These are phyloP conservation scores for Cheilosia soror DNA, from an alignment of 2,888 invertebrate species.

Conservation along the genomic window DNA sequence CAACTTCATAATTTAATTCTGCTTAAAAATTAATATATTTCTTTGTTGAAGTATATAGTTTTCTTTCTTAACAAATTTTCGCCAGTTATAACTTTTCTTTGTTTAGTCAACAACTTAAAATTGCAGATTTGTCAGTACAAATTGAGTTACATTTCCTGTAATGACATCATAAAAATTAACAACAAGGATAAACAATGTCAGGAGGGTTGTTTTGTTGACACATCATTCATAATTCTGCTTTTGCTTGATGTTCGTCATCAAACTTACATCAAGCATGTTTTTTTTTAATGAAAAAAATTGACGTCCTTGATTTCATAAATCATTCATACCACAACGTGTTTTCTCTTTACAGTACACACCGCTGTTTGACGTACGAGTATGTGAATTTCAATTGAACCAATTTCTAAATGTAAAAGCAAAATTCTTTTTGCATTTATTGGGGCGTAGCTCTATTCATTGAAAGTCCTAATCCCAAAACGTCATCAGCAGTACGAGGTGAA, in stretches of 20 bases:
- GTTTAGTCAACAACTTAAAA: too few relatives aligned
- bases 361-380: not conserved
- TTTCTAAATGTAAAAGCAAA: not conserved
- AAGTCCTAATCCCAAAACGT: not conserved
- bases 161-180: not conserved
- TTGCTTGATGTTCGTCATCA: not conserved
- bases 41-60: too few relatives aligned
- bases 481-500: not conserved
- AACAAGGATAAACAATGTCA: not conserved
- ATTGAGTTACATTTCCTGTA: not conserved
- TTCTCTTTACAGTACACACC: not conserved
- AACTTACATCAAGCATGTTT: not conserved
- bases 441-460: not conserved
- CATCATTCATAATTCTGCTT: not conserved
- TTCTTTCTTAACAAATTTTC: too few relatives aligned
- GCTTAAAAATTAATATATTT: too few relatives aligned
- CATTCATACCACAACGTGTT: not conserved
- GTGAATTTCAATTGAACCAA: not conserved
- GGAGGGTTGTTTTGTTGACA: not conserved
- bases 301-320: slow-evolving; percentile 1
- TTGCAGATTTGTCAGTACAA: too few relatives aligned
- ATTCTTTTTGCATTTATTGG: not conserved
- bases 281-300: not conserved
- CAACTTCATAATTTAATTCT: too few relatives aligned
- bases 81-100: too few relatives aligned